Base-by-base conservation (phyloP, 1,140 invertebrate genomes). In the Aphidius gifuensis region DNA sequence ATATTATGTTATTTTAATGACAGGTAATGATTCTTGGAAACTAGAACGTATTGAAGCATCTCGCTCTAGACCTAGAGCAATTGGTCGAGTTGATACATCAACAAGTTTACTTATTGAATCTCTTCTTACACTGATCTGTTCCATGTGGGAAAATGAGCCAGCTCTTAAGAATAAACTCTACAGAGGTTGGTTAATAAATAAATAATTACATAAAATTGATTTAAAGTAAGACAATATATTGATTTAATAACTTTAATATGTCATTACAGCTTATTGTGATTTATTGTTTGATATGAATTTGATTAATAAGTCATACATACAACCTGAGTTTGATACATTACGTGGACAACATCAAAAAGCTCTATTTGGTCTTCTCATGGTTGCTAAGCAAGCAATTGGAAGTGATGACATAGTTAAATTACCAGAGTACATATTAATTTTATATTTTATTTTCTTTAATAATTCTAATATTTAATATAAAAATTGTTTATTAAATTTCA, bases 251-350 rank as follows among this genome's bases (percentile, higher is more conserved):
- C 1, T 16, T 16, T 16, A 60, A 51, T 11, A 46, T 40, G 65
- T 67, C 44, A 53, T 73, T 74, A 46, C 65, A 83, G 84, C 80
- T 23, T 85, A 90, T 49, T 89, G 88, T 73, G 79, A 85, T 61
- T 85, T 83, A 74, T 73, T 90, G 9, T 80, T 84, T 64, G 78
- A 86, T 59, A 85, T 89, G 83, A 83, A 86, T 57, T 71, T 90
- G 21, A 85, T 90, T 60, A 87, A 89, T 71, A 78, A 83, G 67
- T 88, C 86, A 6, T 90, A 87, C 66, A 77, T 81, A 9, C 83
- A 85, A 80, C 81, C 81, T 46, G 87, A 90, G 74, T 86, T 88
- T 71, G 85, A 89, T 71, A 81, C 81, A 5, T 83, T 89, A 71
- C 75, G 87, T 61, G 81, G 77, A 70, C 83, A 87, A 66, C 89